Evolutionary conservation across 2,113 vertebrate species (phyloP).

Genomic region (Conger conger): DNA sequence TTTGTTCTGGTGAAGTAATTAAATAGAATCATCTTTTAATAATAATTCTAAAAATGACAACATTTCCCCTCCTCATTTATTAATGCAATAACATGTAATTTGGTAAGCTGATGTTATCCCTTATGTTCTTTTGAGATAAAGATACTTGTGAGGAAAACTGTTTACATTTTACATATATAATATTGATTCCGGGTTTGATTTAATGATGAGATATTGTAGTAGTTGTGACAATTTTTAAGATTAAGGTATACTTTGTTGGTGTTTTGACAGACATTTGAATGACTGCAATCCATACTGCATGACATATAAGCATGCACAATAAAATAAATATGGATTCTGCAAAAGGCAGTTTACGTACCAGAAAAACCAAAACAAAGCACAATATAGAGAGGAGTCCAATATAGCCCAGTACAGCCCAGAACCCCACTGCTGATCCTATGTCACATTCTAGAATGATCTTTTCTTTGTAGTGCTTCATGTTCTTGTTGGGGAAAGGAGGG

Average conservation of each 20-base stretch:
- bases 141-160: background rate
- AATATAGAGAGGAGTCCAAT: slow-evolving; percentile 48
- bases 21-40: background rate
- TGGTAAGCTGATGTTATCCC: background rate
- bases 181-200: slow-evolving; percentile 46
- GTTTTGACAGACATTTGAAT: slow-evolving; percentile 50
- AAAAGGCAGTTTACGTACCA: slow-evolving; percentile 46
- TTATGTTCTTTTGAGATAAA: background rate
- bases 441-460: slow-evolving; percentile 46
- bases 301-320: slow-evolving; percentile 57
- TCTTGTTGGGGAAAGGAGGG: slow-evolving; percentile 44
- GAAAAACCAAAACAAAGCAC: slow-evolving; percentile 49
- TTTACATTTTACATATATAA: slow-evolving; percentile 40
- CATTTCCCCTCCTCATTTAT: background rate
- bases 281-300: slow-evolving; percentile 49
- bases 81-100: background rate
- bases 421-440: slow-evolving; percentile 40
- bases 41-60: background rate
- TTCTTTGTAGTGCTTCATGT: slow-evolving; percentile 30
- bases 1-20: background rate
- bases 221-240: slow-evolving; percentile 58
- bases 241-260: slow-evolving; percentile 52
- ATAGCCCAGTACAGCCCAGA: slow-evolving; percentile 56
- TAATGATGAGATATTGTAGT: slow-evolving; percentile 8
- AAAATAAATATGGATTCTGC: slow-evolving; percentile 51